phyloP scores from a whole-genome alignment of 2,113 vertebrate genomes.

The Anoplopoma fimbria region DNA sequence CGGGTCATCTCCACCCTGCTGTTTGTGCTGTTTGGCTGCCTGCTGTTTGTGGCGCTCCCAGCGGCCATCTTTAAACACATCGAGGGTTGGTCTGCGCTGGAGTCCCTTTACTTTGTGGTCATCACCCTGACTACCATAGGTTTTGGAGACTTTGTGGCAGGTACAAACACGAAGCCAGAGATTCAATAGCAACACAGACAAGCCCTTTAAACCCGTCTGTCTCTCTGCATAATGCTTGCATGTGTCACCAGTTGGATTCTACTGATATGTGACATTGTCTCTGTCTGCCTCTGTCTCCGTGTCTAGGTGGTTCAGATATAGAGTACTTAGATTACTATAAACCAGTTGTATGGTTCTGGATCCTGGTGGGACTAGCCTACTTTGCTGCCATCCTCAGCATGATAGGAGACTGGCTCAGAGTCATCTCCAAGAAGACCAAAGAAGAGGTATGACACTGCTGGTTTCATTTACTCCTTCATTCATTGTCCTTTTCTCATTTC shows the following conservation, averaged over 20 bases:
- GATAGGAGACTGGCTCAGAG: constrained; percentile 96
- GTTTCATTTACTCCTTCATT: constrained; percentile 1
- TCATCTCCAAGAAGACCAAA: constrained; percentile 95
- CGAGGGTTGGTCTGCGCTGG: constrained; percentile 93
- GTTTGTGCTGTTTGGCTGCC: constrained; percentile 94
- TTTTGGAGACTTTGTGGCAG: constrained; percentile 97
- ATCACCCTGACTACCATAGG: constrained; percentile 88
- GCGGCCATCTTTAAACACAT: constrained; percentile 89
- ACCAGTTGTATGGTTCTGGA: constrained; percentile 97
- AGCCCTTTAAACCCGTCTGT: not conserved
- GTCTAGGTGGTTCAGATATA: constrained; percentile 91
- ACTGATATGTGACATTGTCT: not conserved
- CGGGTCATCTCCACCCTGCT: constrained; percentile 96
- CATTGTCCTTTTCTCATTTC: not conserved
- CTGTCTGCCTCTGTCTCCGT: constrained; percentile 38
- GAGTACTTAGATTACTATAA: constrained; percentile 95
- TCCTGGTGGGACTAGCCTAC: constrained; percentile 94
- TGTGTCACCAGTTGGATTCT: not conserved
- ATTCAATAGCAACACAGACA: not conserved
- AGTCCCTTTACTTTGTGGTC: constrained; percentile 96
- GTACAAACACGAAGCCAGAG: constrained; percentile 71
- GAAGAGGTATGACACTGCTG: constrained; percentile 88
- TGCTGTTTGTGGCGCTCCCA: constrained; percentile 92
- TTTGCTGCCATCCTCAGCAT: constrained; percentile 97
- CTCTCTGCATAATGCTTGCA: not conserved